phyloP scores from a whole-genome alignment of 1,140 invertebrate genomes.

The Belonocnema kinseyi region DNA sequence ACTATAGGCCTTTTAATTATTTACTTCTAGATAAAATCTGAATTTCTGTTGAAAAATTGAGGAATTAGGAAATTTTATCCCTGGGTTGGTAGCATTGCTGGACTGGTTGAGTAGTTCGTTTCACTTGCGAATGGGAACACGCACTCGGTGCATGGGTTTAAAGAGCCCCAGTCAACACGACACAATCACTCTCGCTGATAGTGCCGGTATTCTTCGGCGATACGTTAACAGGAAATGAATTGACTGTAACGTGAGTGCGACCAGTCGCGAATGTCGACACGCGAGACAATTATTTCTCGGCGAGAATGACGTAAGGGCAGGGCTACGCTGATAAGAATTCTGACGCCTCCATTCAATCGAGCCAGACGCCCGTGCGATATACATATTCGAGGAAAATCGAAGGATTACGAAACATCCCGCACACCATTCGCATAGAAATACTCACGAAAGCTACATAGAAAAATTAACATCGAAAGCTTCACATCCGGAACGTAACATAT shows the following conservation, averaged over 20 bases:
- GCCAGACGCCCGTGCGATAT: slow-evolving; percentile 39
- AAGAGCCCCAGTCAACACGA: slow-evolving; percentile 40
- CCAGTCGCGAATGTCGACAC: slow-evolving; percentile 32
- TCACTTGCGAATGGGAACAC: slow-evolving; percentile 49
- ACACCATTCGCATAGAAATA: slow-evolving; percentile 15
- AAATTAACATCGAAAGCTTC: slow-evolving; percentile 21
- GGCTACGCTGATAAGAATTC: slow-evolving; percentile 67
- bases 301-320: slow-evolving; percentile 62
- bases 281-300: slow-evolving; percentile 55
- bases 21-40: no score
- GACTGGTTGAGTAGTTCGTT: no score
- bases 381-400: slow-evolving; percentile 41
- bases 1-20: no score
- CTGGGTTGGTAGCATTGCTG: no score
- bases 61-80: no score
- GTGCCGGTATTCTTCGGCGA: slow-evolving; percentile 40
- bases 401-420: slow-evolving; percentile 37
- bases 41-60: no score
- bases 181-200: slow-evolving; percentile 39
- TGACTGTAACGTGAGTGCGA: slow-evolving; percentile 43
- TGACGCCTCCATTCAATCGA: slow-evolving; percentile 64
- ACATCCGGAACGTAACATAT: slow-evolving; percentile 9
- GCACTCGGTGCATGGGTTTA: slow-evolving; percentile 54
- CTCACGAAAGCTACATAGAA: slow-evolving; percentile 13
- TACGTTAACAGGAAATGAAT: slow-evolving; percentile 42